Evolutionary conservation across 2,113 vertebrate species (phyloP).

Genomic region (Anthoscopus minutus): DNA sequence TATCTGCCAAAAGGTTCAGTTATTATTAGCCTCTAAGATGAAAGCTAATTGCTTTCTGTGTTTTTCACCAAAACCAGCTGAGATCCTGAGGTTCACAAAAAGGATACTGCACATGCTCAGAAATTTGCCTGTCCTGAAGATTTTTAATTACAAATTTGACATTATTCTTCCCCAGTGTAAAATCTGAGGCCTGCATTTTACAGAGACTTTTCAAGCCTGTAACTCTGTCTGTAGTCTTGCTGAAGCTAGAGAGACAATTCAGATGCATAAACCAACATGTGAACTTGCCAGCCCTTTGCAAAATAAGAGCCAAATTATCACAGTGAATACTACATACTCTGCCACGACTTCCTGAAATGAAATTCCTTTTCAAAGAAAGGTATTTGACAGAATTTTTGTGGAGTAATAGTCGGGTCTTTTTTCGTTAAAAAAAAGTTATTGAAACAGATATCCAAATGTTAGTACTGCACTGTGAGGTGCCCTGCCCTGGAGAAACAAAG

Average conservation of each 20-base stretch:
- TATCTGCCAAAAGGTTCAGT: slow-evolving; percentile 48
- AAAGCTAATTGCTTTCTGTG: slow-evolving; percentile 51
- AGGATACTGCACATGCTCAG: slow-evolving; percentile 35
- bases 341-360: neutral
- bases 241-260: neutral
- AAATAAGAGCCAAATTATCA: neutral
- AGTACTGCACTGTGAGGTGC: neutral
- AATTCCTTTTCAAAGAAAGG: neutral
- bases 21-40: slow-evolving; percentile 49
- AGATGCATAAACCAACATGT: neutral
- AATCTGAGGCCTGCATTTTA: neutral
- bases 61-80: slow-evolving; percentile 55
- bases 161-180: neutral
- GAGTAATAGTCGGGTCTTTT: neutral
- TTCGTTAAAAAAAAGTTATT: neutral
- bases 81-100: slow-evolving; percentile 32
- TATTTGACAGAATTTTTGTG: neutral
- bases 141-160: slow-evolving; percentile 20
- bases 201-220: neutral
- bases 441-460: neutral
- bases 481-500: too few species aligned
- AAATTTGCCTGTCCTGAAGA: neutral
- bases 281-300: neutral
- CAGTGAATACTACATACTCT: neutral
- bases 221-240: neutral